Base-by-base conservation (phyloP, 2,888 invertebrate genomes). In the Chrysolina americana region DNA sequence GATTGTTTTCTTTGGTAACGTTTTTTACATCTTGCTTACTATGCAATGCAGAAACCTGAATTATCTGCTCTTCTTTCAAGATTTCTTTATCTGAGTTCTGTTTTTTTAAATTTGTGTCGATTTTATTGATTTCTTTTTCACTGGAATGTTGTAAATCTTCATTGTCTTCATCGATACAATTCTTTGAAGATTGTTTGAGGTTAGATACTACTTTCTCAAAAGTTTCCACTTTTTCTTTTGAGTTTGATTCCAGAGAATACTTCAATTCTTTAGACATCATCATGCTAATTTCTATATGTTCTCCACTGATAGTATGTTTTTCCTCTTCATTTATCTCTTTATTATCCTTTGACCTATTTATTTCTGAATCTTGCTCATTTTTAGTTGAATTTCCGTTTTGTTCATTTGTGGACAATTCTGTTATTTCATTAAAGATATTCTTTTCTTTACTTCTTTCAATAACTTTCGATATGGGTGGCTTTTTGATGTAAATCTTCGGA, bases 1-100 rank as follows among this genome's bases (percentile, higher is more conserved):
- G 90, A 6, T 36, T 11, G 10, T 59, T 59, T 9, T 28, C 28
- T 10, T 17, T 13, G 15, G 15, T 15, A n/a, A 28, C 59, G 23
- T 28, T 28, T 59, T 59, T 15, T 0, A 8, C 15, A 23, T 17
- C 28, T 15, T 13, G 13, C 15, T n/a, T 36, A 36, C 5, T n/a
- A n/a, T 28, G 13, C 10, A n/a, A 9, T 59, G 89, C 5, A 90
- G 82, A 80, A 90, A 91, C 17, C 90, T 89, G 44, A 90, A 90
- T 0, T 5, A 91, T 91, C 62, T 90, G 91, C 76, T 92, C 91
- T 81, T 91, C 91, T 78, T 92, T 92, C 86, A 92, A 91, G 91
- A 92, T 90, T n/a, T 84, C 83, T 50, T 85, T 86, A 69, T 85
- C 84, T 68, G 85, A 85, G 71, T 89, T 89, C 88, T 90, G 89